Evolutionary conservation across 2,888 invertebrate species (phyloP), one percentile per base, ranked within the genome.

Genomic region (Rosalia funebris): DNA sequence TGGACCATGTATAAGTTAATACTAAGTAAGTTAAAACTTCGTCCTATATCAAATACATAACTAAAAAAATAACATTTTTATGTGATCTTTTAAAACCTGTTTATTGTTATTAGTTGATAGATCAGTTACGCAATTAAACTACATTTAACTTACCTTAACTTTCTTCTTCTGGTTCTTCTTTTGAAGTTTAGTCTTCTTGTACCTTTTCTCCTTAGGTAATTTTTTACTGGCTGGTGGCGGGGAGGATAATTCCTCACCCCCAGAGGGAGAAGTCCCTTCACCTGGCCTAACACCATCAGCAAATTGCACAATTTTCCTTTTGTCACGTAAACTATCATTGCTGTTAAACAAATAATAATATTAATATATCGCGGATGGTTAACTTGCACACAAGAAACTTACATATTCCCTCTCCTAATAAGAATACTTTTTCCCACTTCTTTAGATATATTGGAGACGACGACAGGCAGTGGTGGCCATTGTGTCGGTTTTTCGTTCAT

Each of bases 211-310:
- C 64, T 85, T 86, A 10, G 84, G 82, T 41, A 82, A 73, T 63
- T 83, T 84, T 31, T 79, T 76, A 4, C 79, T 72, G 1, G 82
- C 82, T 1, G 87, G 87, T 1, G 88, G 87, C 1, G 88, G 87
- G 1, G 88, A 87, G 0, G 84, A 83, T 70, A 87, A 82, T 60
- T 88, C 88, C 69, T 87, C 86, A 1, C 85, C 85, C 0, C 84
- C 85, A 19, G 85, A 85, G 0, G 85, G 84, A 56, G 85, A 85
- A 1, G 85, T 85, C 1, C 85, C 85, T 68, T 85, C 86, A 0
- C 86, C 88, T 0, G 88, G 88, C 59, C 82, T 81, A 12, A 88
- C 79, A 1, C 87, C 87, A 74, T 88, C 87, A 1, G 87, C 87
- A 71, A 88, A 88, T 68, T 85, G 84, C 1, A 88, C 88, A 4